Base-by-base conservation (phyloP, 2,888 invertebrate genomes). In the Patella pellucida region DNA sequence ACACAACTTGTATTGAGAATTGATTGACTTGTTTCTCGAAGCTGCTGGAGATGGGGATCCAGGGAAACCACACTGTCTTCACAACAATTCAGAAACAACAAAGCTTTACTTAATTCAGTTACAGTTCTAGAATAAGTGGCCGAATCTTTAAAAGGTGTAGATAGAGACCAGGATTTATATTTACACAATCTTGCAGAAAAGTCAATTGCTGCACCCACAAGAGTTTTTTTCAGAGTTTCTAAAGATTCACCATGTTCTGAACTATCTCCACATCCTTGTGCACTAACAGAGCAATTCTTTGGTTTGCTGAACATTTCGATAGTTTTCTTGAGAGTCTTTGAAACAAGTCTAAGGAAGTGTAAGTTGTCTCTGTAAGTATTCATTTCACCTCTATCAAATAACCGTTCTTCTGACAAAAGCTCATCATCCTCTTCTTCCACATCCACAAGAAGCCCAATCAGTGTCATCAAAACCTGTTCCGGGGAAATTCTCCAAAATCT, bases 351-450 rank as follows among this genome's bases (percentile, higher is more conserved):
- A 1, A 77, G 74, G 68, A 87, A 82, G 27, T 81, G 74, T 0
- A 84, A 71, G 31, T 86, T 82, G 74, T 90, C 89, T 72, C 85
- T 81, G 80, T 87, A 90, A 1, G 88, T 87, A 79, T 90, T 90
- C 85, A 89, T 85, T 76, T 89, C 89, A n/a, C 89, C 88, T 74
- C 85, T 87, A 80, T 89, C 89, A 85, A 90, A 90, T 51, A 89
- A 82, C 27, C 89, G 78, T 75, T 86, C 87, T 52, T 81, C 83
- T 23, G 76, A 73, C 12, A 80, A 83, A 87, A 87, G 78, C 5
- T 73, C 23, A 74, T 74, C 74, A 27, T 74, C 56, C 31, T 52
- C 69, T 15, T 77, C 70, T 14, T 70, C 76, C 19, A 68, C 75
- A 2, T 73, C 69, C 52, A 73, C 73, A 31, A 84, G 76, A 77